Percentiles rank a stretch among this genome's conserved stretches.
Conservation (phyloP, 1,140 invertebrate species). For the Euwallacea fornicatus region DNA sequence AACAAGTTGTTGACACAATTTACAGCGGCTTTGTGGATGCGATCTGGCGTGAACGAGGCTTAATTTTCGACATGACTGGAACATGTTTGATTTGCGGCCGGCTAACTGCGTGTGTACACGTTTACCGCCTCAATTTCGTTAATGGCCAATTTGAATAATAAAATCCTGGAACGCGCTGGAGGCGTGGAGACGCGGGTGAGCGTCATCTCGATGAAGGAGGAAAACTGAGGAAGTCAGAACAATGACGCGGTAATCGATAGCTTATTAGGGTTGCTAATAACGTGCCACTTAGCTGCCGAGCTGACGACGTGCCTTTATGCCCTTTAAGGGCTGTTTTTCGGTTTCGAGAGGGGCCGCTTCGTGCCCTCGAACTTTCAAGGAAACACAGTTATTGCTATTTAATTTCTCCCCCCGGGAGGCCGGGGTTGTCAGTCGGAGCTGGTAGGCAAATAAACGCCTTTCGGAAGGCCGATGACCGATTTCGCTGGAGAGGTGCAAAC, state of each 20-base stretch:
- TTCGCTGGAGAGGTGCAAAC: too few species aligned
- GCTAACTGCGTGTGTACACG: slow-evolving; percentile 8
- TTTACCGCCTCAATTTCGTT: slow-evolving; percentile 8
- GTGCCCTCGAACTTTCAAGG: neutral
- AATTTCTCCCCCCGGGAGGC: too few species aligned
- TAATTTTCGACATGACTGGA: slow-evolving; percentile 24
- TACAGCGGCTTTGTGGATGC: slow-evolving; percentile 14
- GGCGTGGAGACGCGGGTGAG: neutral
- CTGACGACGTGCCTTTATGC: slow-evolving; percentile 30
- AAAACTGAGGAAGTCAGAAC: slow-evolving; percentile 24
- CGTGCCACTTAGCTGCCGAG: slow-evolving; percentile 29
- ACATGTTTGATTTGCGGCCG: slow-evolving; percentile 21
- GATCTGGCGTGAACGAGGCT: slow-evolving; percentile 19
- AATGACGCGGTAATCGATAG: slow-evolving; percentile 32
- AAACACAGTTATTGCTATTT: too few species aligned
- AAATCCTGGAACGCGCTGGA: neutral
- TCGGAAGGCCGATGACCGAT: too few species aligned
- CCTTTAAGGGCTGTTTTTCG: slow-evolving; percentile 28
- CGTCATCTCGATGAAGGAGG: slow-evolving; percentile 4
- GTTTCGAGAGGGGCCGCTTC: slow-evolving; percentile 7
- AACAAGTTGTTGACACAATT: slow-evolving; percentile 19
- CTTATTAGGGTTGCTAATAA: slow-evolving; percentile 36
- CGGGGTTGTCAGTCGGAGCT: too few species aligned
- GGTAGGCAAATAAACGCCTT: too few species aligned
- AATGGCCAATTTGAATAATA: neutral